Evolutionary conservation across 2,888 invertebrate species (phyloP).

Genomic region (Marasmarcha lunaedactyla): DNA sequence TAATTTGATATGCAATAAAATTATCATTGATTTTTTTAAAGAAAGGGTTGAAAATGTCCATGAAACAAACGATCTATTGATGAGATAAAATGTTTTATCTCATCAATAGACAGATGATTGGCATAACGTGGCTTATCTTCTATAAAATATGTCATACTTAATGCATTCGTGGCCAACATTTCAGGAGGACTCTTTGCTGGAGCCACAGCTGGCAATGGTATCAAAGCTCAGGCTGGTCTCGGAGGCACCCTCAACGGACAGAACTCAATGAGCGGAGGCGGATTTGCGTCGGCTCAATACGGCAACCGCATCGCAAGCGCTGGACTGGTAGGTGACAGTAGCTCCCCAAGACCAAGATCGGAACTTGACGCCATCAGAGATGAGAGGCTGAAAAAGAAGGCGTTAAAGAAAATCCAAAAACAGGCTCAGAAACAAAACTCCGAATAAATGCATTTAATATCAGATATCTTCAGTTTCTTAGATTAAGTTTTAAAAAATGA

Average conservation of each 20-base stretch:
- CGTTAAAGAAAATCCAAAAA: conserved; percentile 20
- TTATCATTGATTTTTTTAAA: too few relatives aligned
- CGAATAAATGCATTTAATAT: background rate
- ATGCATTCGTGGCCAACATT: too few relatives aligned
- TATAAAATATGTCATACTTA: too few relatives aligned
- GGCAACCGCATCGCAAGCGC: conserved; percentile 36
- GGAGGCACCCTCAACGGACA: conserved; percentile 51
- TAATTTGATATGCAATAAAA: too few relatives aligned
- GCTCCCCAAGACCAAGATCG: background rate
- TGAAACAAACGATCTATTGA: too few relatives aligned
- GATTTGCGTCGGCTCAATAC: conserved; percentile 48
- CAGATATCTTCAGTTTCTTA: background rate
- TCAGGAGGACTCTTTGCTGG: conserved; percentile 70
- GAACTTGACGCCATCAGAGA: conserved; percentile 21
- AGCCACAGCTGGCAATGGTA: conserved; percentile 69
- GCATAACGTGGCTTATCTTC: too few relatives aligned
- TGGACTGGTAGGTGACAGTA: conserved; percentile 32
- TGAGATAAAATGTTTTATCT: too few relatives aligned
- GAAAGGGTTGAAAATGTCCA: too few relatives aligned
- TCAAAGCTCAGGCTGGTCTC: conserved; percentile 61
- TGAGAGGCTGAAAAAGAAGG: conserved; percentile 30
- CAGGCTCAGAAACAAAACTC: conserved; percentile 8
- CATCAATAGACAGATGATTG: too few relatives aligned
- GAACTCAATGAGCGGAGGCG: conserved; percentile 36
- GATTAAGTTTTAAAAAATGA: background rate